A percentile compares a stretch with the other conserved stretches of the same genome.
These are phyloP conservation scores for Pectinophora gossypiella DNA, from an alignment of 1,140 invertebrate genomes.

Conservation along the genomic window DNA sequence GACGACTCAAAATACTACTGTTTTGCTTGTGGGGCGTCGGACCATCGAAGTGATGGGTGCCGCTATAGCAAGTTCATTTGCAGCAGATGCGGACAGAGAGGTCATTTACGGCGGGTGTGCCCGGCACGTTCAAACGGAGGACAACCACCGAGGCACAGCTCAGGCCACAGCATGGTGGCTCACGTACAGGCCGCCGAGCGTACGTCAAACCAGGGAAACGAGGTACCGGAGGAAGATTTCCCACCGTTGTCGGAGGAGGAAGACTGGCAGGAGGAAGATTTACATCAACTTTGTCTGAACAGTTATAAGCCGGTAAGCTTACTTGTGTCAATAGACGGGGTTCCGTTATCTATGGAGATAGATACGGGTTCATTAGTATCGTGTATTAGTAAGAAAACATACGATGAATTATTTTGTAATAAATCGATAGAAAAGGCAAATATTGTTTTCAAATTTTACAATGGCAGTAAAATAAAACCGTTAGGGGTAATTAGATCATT, in stretches of 20 bases:
- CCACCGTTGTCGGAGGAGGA: neutral
- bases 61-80: neutral
- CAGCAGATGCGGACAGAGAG: slow-evolving; percentile 1
- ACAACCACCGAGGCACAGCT: neutral
- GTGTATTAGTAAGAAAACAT: slow-evolving; percentile 22
- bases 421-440: slow-evolving; percentile 10
- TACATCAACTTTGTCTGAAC: slow-evolving; percentile 12
- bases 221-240: too few species aligned
- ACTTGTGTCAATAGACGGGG: slow-evolving; percentile 15
- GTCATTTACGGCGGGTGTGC: slow-evolving; percentile 7
- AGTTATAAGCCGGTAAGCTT: slow-evolving; percentile 17
- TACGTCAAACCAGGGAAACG: too few species aligned
- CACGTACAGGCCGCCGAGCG: too few species aligned
- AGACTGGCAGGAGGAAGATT: neutral
- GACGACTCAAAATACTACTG: slow-evolving; percentile 1
- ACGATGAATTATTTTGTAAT: slow-evolving; percentile 12
- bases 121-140: neutral
- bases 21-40: too few species aligned
- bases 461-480: slow-evolving; percentile 18
- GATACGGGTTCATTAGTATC: slow-evolving; percentile 31
- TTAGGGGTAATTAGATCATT: slow-evolving; percentile 16
- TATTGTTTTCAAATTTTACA: slow-evolving; percentile 21
- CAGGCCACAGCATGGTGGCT: neutral
- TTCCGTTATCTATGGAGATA: slow-evolving; percentile 21
- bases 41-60: neutral